A percentile compares a stretch with the other conserved stretches of the same genome.
These are phyloP conservation scores for Halcyon senegalensis DNA, from an alignment of 2,113 vertebrate species.

Conservation along the genomic window DNA sequence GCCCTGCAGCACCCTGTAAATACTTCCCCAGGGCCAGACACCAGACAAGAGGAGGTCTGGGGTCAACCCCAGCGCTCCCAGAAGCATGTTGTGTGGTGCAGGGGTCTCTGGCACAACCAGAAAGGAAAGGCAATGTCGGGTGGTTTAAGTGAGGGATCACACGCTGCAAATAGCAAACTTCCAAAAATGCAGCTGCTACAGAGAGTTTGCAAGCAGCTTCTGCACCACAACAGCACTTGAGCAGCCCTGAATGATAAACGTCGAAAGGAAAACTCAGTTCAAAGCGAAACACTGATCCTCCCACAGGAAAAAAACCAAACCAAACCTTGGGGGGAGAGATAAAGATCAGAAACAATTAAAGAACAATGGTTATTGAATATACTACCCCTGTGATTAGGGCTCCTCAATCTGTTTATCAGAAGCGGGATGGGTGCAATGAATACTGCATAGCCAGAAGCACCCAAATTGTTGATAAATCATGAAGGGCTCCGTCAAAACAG, in stretches of 20 bases:
- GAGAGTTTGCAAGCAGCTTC: not conserved
- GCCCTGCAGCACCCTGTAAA: not conserved
- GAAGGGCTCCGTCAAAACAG: conserved; percentile 2
- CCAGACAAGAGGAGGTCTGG: not conserved
- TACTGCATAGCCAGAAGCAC: conserved; percentile 16
- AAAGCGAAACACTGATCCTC: conserved; percentile 30
- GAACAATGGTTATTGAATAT: conserved; percentile 21
- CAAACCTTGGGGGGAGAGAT: not conserved
- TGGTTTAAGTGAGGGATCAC: not conserved
- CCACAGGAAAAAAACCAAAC: not conserved
- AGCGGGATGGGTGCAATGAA: not conserved
- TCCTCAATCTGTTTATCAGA: conserved; percentile 23
- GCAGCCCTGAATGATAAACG: not conserved
- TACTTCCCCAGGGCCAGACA: not conserved
- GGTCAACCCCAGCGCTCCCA: not conserved
- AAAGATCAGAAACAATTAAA: conserved; percentile 51
- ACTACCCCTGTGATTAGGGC: conserved; percentile 13
- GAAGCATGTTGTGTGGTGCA: not conserved
- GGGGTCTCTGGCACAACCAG: not conserved
- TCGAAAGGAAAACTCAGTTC: conserved; percentile 57
- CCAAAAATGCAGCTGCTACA: not conserved
- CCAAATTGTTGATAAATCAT: not conserved
- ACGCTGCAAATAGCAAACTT: not conserved
- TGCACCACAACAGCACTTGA: not conserved
- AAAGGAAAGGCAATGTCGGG: not conserved